Evolutionary conservation across 2,888 invertebrate species (phyloP), one percentile per base, ranked within the genome.

Genomic region (Eristalis intricaria): DNA sequence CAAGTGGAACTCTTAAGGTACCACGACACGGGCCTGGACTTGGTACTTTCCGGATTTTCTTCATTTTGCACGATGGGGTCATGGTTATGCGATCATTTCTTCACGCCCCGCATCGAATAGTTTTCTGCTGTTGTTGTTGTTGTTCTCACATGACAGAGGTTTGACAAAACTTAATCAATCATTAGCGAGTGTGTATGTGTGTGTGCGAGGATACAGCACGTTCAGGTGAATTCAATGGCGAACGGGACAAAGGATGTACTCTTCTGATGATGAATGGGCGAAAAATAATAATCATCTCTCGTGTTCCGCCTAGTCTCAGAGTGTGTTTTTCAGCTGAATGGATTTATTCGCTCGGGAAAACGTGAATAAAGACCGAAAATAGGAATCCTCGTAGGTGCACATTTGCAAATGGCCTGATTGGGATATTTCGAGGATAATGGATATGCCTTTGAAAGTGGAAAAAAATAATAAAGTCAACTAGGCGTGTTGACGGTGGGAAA

Each of bases 221-320:
- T 77, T 81, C 71, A 71, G 85, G 50, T 81, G 73, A 73, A 76
- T 77, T 19, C 11, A 68, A 58, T 71, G 66, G 71, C 71, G 23
- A 43, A n/a, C 29, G 22, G 58, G 58, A 74, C 32, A 71, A 76
- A 81, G 81, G 81, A 85, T 76, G 77, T 56, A n/a, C 73, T 68
- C 60, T 79, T 32, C 43, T 23, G 23, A 74, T 77, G 73, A 77
- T 86, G 82, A 86, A 86, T 86, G 74, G 74, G 64, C 58, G 61
- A 60, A 78, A 82, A 71, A 86, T 79, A 85, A 86, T 86, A 65
- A 78, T 82, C 80, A 80, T 81, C 65, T 58, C 68, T 23, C 7
- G 60, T 74, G n/a, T n/a, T n/a, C n/a, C n/a, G 69, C 38, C 60
- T 65, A 86, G 85, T 78, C 23, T 3, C 13, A 13, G 26, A 7